A percentile compares a stretch with the other conserved stretches of the same genome.
phyloP scores from a whole-genome alignment of 2,113 vertebrate species.

The Sylvilagus bachmani region DNA sequence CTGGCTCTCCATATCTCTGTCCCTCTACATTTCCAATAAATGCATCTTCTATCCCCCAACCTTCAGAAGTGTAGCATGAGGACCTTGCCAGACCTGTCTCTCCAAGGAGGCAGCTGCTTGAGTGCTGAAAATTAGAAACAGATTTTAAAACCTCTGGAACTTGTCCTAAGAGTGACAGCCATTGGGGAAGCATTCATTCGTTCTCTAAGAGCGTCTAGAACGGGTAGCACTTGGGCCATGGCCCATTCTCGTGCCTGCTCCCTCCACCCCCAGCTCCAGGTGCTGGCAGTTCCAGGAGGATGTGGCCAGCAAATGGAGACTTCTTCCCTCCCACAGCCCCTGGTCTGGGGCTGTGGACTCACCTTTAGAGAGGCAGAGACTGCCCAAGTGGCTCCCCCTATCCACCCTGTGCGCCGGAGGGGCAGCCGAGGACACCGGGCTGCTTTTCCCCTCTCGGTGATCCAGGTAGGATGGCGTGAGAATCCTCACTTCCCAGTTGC shows the following conservation, averaged over 20 bases:
- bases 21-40: too few relatives aligned
- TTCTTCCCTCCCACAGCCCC: background rate
- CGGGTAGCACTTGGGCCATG: background rate
- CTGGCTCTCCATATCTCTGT: too few relatives aligned
- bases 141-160: background rate
- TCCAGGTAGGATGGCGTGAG: background rate
- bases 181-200: background rate
- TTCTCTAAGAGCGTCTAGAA: background rate
- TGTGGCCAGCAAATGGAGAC: background rate
- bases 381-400: background rate
- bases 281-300: background rate
- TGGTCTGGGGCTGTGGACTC: background rate
- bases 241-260: background rate
- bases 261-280: too few relatives aligned
- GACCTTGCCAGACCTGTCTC: background rate
- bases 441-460: background rate
- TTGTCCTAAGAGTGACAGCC: background rate
- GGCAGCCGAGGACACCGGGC: background rate
- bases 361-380: background rate
- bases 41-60: too few relatives aligned
- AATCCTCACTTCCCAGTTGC: background rate
- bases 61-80: background rate
- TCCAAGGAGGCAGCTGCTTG: background rate
- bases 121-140: background rate
- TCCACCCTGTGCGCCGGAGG: background rate